Evolutionary conservation across 1,140 invertebrate species (phyloP).

Genomic region (Orius insidiosus): DNA sequence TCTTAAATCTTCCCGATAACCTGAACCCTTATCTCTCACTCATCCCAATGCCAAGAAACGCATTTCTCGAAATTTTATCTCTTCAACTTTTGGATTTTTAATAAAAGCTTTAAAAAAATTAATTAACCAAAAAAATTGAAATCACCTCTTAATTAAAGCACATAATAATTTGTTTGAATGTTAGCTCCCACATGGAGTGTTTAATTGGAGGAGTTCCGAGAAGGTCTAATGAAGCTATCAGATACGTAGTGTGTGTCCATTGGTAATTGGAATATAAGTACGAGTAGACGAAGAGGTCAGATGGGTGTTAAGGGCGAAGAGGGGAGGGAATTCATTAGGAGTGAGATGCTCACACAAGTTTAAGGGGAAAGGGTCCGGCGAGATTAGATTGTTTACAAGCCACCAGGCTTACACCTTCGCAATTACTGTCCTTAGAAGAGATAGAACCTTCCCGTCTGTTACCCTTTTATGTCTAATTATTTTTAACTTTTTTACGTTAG

Average conservation of each 20-base stretch:
- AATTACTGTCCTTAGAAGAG: constrained; percentile 7
- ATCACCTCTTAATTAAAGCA: constrained; percentile 9
- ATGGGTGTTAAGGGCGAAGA: background rate
- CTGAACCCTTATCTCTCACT: too few relatives aligned
- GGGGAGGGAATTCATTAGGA: constrained; percentile 5
- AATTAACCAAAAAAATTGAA: constrained; percentile 4
- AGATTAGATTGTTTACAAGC: constrained; percentile 8
- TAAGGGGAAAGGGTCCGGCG: background rate
- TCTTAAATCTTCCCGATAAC: too few relatives aligned
- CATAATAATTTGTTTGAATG: constrained; percentile 10
- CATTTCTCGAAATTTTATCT: too few relatives aligned
- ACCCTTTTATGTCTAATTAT: too few relatives aligned
- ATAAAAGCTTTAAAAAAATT: too few relatives aligned
- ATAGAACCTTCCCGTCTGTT: too few relatives aligned
- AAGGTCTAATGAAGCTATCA: constrained; percentile 9
- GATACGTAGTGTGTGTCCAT: constrained; percentile 7
- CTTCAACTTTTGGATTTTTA: too few relatives aligned
- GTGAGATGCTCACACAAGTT: too few relatives aligned
- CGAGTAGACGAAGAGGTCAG: background rate
- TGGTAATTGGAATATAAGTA: constrained; percentile 9
- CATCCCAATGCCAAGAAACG: too few relatives aligned
- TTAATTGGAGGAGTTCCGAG: constrained; percentile 6
- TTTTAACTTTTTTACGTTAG: too few relatives aligned
- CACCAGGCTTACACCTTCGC: constrained; percentile 6
- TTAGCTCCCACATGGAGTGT: constrained; percentile 8